A percentile compares a stretch with the other conserved stretches of the same genome.
Conservation (phyloP, 2,888 invertebrate genomes). For the Empis stercorea region DNA sequence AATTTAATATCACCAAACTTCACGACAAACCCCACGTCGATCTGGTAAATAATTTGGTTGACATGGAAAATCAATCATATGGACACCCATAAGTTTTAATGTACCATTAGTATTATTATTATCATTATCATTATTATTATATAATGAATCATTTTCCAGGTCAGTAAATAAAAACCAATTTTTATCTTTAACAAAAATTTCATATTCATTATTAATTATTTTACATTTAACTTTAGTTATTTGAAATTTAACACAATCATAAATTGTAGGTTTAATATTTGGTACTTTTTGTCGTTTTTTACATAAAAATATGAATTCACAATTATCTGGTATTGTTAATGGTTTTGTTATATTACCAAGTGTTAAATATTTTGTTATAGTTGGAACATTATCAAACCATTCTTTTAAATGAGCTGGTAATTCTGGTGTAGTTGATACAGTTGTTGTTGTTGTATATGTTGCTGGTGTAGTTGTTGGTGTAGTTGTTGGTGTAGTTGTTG, state of each 20-base stretch:
- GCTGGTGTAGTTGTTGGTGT: too few species aligned
- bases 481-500: too few species aligned
- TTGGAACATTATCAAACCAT: too few species aligned
- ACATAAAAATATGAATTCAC: neutral
- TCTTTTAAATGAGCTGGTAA: too few species aligned
- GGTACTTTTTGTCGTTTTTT: neutral
- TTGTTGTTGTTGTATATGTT: too few species aligned
- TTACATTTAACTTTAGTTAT: neutral
- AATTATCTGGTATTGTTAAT: neutral
- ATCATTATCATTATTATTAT: neutral
- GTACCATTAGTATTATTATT: neutral
- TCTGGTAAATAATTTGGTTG: constrained; percentile 31
- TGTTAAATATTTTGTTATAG: neutral
- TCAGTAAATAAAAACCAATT: neutral
- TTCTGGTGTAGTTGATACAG: too few species aligned
- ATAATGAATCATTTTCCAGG: neutral
- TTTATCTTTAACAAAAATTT: neutral
- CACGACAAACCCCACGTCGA: constrained; percentile 28
- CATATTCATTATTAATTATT: neutral
- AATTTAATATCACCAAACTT: constrained; percentile 24
- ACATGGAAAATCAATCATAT: constrained; percentile 32
- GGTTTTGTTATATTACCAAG: neutral
- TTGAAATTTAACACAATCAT: neutral
- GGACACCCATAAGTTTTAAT: constrained; percentile 17
- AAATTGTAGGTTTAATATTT: neutral